These are phyloP conservation scores for Montipora capricornis DNA, from an alignment of 64 coral and sea anemone species.

Conservation along the genomic window DNA sequence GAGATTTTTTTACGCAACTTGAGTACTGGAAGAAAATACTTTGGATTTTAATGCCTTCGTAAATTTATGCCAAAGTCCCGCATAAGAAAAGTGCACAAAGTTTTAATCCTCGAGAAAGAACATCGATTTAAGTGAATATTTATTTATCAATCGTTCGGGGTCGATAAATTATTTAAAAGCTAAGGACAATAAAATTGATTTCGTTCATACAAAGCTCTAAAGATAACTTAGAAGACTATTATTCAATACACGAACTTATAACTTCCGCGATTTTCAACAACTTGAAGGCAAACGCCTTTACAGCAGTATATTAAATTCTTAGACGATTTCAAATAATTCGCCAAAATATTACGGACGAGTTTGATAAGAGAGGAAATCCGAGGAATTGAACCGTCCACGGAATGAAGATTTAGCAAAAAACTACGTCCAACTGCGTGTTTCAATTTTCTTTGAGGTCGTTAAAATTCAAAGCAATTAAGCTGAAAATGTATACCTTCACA, in stretches of 20 bases:
- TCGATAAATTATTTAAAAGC: not conserved
- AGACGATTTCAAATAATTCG: too few relatives aligned
- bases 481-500: not conserved
- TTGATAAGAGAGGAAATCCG: not conserved
- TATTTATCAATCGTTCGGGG: not conserved
- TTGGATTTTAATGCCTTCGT: not conserved
- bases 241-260: not conserved
- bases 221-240: not conserved
- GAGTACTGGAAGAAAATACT: not conserved
- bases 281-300: not conserved
- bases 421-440: not conserved
- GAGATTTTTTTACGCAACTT: not conserved
- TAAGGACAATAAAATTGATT: not conserved
- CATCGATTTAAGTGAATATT: not conserved
- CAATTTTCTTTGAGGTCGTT: slow-evolving; percentile 14
- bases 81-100: not conserved
- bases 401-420: slow-evolving; percentile 33
- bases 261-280: not conserved
- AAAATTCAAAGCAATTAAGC: slow-evolving; percentile 11
- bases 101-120: not conserved
- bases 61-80: not conserved
- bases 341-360: not conserved
- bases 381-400: not conserved
- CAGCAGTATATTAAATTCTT: too few relatives aligned
- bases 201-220: not conserved